A percentile compares a stretch with the other conserved stretches of the same genome.
These are phyloP conservation scores for Platynereis dumerilii DNA, from an alignment of 2,888 invertebrate genomes.

Conservation along the genomic window DNA sequence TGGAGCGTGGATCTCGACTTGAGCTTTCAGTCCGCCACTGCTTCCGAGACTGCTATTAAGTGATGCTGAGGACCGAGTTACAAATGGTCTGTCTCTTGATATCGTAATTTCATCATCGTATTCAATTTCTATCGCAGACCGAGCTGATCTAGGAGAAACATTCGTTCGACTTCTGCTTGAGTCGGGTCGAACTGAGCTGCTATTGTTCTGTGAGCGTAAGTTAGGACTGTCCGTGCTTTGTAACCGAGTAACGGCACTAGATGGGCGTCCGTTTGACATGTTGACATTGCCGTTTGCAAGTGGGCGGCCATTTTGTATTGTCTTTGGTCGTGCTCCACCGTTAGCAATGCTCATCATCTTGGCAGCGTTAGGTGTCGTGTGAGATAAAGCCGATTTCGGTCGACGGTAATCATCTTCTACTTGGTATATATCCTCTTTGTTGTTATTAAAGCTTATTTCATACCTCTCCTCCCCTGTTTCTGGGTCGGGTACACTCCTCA, in stretches of 20 bases:
- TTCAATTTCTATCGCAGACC: neutral
- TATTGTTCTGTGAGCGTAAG: neutral
- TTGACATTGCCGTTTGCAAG: neutral
- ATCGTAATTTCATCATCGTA: neutral
- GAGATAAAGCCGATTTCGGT: neutral
- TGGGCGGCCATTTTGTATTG: neutral
- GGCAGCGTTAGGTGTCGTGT: neutral
- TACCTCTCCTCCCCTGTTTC: conserved; percentile 1
- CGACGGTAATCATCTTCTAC: neutral
- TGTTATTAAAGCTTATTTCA: neutral
- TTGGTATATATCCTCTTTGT: neutral
- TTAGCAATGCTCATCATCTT: neutral
- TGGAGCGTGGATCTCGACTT: neutral
- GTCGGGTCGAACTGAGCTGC: neutral
- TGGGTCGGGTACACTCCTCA: neutral
- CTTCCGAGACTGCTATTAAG: neutral
- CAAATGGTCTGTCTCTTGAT: neutral
- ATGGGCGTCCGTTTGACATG: neutral
- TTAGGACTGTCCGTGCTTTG: neutral
- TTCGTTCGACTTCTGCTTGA: neutral
- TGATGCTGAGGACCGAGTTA: neutral
- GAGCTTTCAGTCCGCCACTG: neutral
- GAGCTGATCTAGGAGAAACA: neutral
- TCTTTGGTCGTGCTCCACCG: conserved; percentile 4
- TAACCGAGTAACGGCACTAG: neutral